Percentiles rank a stretch among this genome's conserved stretches.
These are phyloP conservation scores for Karalla daura DNA, from an alignment of 2,797 vertebrate genomes.

Conservation along the genomic window DNA sequence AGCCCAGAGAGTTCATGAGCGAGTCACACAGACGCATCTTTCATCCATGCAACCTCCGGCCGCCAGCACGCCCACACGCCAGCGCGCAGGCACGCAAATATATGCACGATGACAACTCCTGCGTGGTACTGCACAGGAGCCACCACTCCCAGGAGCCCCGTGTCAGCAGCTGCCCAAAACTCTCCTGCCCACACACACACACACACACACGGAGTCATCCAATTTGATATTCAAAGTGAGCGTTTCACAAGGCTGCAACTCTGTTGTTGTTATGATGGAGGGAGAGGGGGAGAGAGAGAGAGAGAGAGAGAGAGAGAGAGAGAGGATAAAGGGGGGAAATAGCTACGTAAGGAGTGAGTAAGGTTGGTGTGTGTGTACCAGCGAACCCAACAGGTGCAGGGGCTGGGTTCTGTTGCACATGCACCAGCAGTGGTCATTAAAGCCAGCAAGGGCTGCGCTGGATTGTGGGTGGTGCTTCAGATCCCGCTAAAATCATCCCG, in stretches of 20 bases:
- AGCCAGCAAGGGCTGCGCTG: neutral
- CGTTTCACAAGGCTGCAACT: slow-evolving; percentile 68
- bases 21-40: slow-evolving; percentile 35
- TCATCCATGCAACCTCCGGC: slow-evolving; percentile 33
- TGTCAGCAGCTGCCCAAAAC: slow-evolving; percentile 58
- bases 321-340: slow-evolving; percentile 68
- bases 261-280: slow-evolving; percentile 63
- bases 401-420: neutral
- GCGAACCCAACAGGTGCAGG: neutral
- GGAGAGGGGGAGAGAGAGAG: slow-evolving; percentile 30
- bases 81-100: slow-evolving; percentile 8
- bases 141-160: too few relatives aligned
- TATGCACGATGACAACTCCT: neutral
- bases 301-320: slow-evolving; percentile 42
- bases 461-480: neutral
- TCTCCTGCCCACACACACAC: slow-evolving; percentile 33
- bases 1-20: slow-evolving; percentile 33
- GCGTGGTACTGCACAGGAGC: too few relatives aligned
- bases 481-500: neutral
- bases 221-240: slow-evolving; percentile 77
- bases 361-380: neutral
- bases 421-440: neutral
- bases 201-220: slow-evolving; percentile 29
- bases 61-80: slow-evolving; percentile 42
- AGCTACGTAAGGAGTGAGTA: slow-evolving; percentile 69